Evolutionary conservation across 2,888 invertebrate species (phyloP).

Genomic region (Uropetala carovei): DNA sequence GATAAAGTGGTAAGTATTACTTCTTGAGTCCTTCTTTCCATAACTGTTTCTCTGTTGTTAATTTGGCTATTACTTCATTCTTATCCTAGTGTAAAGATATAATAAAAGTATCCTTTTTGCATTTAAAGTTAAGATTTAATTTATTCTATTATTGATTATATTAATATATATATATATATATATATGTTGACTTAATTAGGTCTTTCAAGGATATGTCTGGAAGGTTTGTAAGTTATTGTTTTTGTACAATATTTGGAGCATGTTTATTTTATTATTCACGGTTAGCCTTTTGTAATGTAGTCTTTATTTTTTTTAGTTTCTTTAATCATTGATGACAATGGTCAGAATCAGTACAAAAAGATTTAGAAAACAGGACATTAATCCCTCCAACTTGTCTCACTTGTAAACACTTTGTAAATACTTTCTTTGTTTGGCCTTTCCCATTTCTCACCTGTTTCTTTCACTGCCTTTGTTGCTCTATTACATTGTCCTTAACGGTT

Average conservation of each 20-base stretch:
- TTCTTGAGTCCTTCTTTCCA: no score
- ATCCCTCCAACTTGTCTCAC: no score
- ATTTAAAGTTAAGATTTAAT: not conserved
- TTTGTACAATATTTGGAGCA: slow-evolving; percentile 74
- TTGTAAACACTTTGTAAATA: no score
- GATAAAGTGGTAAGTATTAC: slow-evolving; percentile 84
- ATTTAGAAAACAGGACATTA: no score
- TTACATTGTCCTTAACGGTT: no score
- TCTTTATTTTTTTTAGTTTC: not conserved
- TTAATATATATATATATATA: not conserved
- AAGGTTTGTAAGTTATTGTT: slow-evolving; percentile 78
- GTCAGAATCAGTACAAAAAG: no score
- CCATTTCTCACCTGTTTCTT: no score
- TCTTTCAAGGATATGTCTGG: slow-evolving; percentile 82
- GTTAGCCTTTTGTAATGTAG: not conserved
- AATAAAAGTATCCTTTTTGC: not conserved
- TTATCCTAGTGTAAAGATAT: not conserved
- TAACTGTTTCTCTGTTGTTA: not conserved
- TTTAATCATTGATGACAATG: no score
- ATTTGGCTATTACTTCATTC: not conserved
- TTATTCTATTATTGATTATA: not conserved
- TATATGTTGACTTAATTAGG: slow-evolving; percentile 73
- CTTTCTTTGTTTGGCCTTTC: no score
- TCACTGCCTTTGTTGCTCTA: no score
- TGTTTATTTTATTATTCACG: slow-evolving; percentile 13